Evolutionary conservation across 2,888 invertebrate genomes (phyloP), one percentile per base, ranked within the genome.

Genomic region (Sinelater perroti): DNA sequence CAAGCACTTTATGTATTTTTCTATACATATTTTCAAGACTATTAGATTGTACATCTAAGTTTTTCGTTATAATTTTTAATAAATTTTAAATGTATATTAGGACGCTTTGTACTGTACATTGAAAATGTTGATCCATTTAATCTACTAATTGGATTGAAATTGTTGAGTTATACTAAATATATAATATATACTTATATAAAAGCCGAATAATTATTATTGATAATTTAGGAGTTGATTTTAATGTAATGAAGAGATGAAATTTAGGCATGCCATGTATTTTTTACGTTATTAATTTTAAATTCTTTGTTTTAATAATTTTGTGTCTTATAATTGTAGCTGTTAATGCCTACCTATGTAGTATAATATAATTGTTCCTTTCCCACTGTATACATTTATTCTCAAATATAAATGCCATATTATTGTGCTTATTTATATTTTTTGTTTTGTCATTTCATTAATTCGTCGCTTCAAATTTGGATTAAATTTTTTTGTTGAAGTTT

Each of bases 311-410:
- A 2, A n/a, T 33, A 18, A 6, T 35, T 16, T 36, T n/a, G 24
- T 40, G 21, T 40, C 13, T 20, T 40, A 17, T 44, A 50, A 35
- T 47, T 47, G 17, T 52, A 40, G 40, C n/a, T 52, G 21, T 42
- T 42, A 50, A 35, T 56, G 44, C 42, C 46, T 56, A 49, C 31
- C 24, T 50, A 35, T 30, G 50, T 49, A 56, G 38, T 33, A 57
- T 57, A 53, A 38, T 38, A 26, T 58, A 46, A 42, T 49, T 58
- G 58, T 58, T 58, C 53, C 53, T 58, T 58, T 36, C 30, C 40
- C 42, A 58, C 36, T 58, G 49, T 58, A 54, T 49, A 58, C 53
- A 53, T 46, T 54, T 58, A 53, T 57, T 57, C n/a, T n/a, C 33
- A 57, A 57, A 57, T 57, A 57, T 57, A 57, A 52, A 46, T 46